Percentiles rank a stretch among this genome's conserved stretches.
Conservation (phyloP, 1,140 invertebrate species). For the Drosophila pallidifrons region DNA sequence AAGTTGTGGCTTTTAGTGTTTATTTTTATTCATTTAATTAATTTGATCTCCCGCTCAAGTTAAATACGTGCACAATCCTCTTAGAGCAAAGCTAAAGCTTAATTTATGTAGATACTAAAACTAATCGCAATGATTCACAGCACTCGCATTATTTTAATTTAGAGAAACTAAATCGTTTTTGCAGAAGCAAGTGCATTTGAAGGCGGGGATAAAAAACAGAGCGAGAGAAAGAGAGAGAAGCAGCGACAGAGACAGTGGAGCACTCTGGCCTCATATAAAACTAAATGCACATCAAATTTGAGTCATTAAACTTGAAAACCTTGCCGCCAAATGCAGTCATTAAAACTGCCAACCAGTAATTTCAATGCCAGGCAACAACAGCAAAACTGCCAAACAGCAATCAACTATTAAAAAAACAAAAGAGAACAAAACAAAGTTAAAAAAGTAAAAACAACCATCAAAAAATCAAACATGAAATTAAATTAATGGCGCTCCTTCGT, state of each 20-base stretch:
- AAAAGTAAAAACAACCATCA: slow-evolving; percentile 41
- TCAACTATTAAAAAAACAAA: slow-evolving; percentile 65
- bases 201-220: neutral
- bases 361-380: slow-evolving; percentile 41
- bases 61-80: too few relatives aligned
- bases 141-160: neutral
- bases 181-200: too few relatives aligned
- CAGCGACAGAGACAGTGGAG: neutral
- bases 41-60: too few relatives aligned
- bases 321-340: slow-evolving; percentile 75
- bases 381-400: slow-evolving; percentile 63
- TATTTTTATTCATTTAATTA: too few relatives aligned
- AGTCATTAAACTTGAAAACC: slow-evolving; percentile 79
- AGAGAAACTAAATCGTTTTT: too few relatives aligned
- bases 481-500: slow-evolving; percentile 63
- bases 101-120: neutral
- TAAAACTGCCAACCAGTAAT: slow-evolving; percentile 68
- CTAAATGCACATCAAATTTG: slow-evolving; percentile 76
- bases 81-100: too few relatives aligned
- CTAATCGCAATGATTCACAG: neutral
- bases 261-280: slow-evolving; percentile 32
- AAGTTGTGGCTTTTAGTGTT: too few relatives aligned
- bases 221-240: neutral
- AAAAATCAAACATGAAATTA: slow-evolving; percentile 82
- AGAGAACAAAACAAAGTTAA: slow-evolving; percentile 12